Base-by-base conservation (phyloP, 2,888 invertebrate genomes). In the Clanis bilineata region DNA sequence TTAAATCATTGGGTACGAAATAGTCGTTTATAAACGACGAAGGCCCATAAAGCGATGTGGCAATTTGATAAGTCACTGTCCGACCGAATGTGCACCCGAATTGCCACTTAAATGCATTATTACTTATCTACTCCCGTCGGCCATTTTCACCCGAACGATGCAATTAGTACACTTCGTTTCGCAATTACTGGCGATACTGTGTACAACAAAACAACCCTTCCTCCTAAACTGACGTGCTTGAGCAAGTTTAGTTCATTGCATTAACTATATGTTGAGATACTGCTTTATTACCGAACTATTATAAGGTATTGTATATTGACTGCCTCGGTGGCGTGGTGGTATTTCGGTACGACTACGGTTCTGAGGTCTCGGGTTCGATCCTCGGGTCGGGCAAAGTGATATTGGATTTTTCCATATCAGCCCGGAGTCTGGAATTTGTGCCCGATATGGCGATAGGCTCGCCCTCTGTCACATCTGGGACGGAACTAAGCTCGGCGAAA, bases 1-100 rank as follows among this genome's bases (percentile, higher is more conserved):
- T 43, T 57, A 54, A 59, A 59, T 59, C n/a, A 59, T 12, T 58
- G 64, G 62, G 67, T 62, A 66, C 60, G 61, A 62, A 67, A 65
- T 68, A 64, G 66, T 71, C 69, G 71, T 73, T 73, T 71, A 21
- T 57, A 73, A 77, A 77, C 82, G 79, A 83, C 76, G 75, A 70
- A 69, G 57, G 72, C 66, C 74, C 82, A 78, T 86, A 83, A 86
- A 85, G 80, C 69, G 77, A 80, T 81, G 85, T 78, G 81, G 83
- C 82, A 82, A 71, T 83, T 83, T 85, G 82, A 86, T 83, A 83
- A 82, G 79, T 62, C 58, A 23, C 76, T 69, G 68, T 66, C 63
- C 66, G 73, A 71, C 68, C 65, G 73, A 77, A 79, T 75, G 75
- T 76, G 73, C 64, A 64, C 57, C 67, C 64, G 70, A 77, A 81